These are phyloP conservation scores for Phodopus roborovskii DNA, from an alignment of 2,113 vertebrate genomes.

Conservation along the genomic window DNA sequence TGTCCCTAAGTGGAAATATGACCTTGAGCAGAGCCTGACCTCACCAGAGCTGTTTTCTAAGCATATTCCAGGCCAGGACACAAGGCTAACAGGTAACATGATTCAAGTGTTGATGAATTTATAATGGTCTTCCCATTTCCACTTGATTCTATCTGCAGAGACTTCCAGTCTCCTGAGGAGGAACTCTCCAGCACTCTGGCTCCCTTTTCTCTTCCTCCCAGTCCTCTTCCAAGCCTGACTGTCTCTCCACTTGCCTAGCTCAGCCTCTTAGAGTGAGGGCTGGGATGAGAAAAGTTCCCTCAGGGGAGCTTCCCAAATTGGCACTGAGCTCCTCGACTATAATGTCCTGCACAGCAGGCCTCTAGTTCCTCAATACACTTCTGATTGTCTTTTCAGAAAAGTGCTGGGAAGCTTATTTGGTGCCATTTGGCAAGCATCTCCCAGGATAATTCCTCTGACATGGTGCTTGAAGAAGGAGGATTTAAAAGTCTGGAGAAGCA, in stretches of 20 bases:
- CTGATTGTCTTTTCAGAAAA: constrained; percentile 79
- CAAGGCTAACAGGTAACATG: constrained; percentile 40
- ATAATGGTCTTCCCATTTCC: constrained; percentile 57
- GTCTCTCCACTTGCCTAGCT: neutral
- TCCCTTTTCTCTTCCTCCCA: neutral
- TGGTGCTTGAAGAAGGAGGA: constrained; percentile 41
- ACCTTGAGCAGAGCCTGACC: constrained; percentile 35
- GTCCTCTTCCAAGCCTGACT: neutral
- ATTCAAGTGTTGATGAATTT: constrained; percentile 62
- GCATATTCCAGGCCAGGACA: neutral
- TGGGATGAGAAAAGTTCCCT: constrained; percentile 36
- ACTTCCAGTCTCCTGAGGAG: constrained; percentile 51
- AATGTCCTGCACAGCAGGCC: constrained; percentile 75
- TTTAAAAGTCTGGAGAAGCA: constrained; percentile 59
- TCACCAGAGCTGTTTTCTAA: constrained; percentile 44
- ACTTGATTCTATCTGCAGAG: constrained; percentile 60
- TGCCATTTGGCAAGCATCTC: constrained; percentile 72
- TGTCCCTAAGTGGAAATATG: neutral
- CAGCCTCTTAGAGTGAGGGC: constrained; percentile 30
- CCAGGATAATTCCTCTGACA: constrained; percentile 69
- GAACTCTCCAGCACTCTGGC: neutral
- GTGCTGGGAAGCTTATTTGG: constrained; percentile 57
- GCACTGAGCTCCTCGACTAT: constrained; percentile 45
- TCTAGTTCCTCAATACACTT: constrained; percentile 72
- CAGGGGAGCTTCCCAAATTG: constrained; percentile 51